These are phyloP conservation scores for Anguilla obscura DNA, from an alignment of 2,797 vertebrate genomes.

Conservation along the genomic window DNA sequence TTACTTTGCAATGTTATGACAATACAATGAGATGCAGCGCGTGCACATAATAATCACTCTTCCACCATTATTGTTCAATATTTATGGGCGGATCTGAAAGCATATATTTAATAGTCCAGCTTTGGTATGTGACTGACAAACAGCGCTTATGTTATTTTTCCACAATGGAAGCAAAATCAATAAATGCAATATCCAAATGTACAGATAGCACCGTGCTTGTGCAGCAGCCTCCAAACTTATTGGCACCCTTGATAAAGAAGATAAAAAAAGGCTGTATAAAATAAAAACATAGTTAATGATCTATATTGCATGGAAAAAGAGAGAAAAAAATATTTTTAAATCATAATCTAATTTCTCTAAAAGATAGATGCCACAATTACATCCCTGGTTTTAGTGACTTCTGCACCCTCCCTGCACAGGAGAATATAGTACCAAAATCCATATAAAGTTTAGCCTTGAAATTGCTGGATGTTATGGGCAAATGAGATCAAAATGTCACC, in stretches of 20 bases:
- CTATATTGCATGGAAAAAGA: too few species aligned
- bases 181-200: slow-evolving; percentile 63
- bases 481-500: background rate
- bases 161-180: slow-evolving; percentile 71
- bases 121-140: slow-evolving; percentile 66
- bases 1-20: slow-evolving; percentile 49
- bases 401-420: too few species aligned
- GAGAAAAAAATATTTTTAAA: too few species aligned
- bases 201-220: slow-evolving; percentile 50
- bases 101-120: slow-evolving; percentile 61
- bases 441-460: background rate
- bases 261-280: background rate
- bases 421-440: background rate
- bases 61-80: slow-evolving; percentile 45
- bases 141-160: slow-evolving; percentile 62
- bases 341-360: too few species aligned
- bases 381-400: too few species aligned
- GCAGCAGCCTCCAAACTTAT: slow-evolving; percentile 50
- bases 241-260: slow-evolving; percentile 33
- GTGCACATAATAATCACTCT: slow-evolving; percentile 41
- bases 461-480: background rate
- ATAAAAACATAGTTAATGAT: background rate
- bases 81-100: slow-evolving; percentile 63
- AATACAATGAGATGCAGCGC: slow-evolving; percentile 59
- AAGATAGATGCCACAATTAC: too few species aligned